Base-by-base conservation (phyloP, 2,888 invertebrate genomes). In the Acanthosepion esculentum region DNA sequence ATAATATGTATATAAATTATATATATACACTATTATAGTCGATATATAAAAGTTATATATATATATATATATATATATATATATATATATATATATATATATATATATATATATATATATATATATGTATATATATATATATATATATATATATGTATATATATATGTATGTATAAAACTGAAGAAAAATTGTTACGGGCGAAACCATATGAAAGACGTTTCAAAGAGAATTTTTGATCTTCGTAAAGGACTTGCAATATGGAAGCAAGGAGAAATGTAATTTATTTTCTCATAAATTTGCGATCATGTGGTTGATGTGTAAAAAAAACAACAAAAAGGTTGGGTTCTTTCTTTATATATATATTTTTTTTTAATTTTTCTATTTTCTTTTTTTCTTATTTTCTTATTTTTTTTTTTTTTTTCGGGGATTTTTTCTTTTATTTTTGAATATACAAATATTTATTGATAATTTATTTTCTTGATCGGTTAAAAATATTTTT, bases 391-490 rank as follows among this genome's bases (percentile, higher is more conserved):
- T 78, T 59, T 59, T 59, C 23, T 23, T 7, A 59, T 59, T 59
- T 59, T 59, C 59, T 59, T 23, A 3, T 41, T 78, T 78, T 78
- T n/a, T 78, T 78, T 78, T 33, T n/a, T 78, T 78, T 78, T 33
- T 78, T 78, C 26, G 2, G 64, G 18, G 12, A n/a, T 78, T 78
- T 78, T 78, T n/a, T 33, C 33, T 78, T 78, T n/a, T 78, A n/a
- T 78, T 78, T 78, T 78, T 15, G 5, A 78, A 78, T 10, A n/a
- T 12, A 64, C 20, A n/a, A 78, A 78, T 78, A 78, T 78, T 78
- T 78, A 78, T 78, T 78, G 78, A 78, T 78, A 78, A 78, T 78
- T 78, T 78, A 78, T 78, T 78, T 78, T 78, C 78, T 78, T 78
- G 78, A 78, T 78, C 78, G 33, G 78, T 78, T 78, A 78, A 78